Conservation (phyloP, 2,888 invertebrate genomes). For the Apotomis betuletana region DNA sequence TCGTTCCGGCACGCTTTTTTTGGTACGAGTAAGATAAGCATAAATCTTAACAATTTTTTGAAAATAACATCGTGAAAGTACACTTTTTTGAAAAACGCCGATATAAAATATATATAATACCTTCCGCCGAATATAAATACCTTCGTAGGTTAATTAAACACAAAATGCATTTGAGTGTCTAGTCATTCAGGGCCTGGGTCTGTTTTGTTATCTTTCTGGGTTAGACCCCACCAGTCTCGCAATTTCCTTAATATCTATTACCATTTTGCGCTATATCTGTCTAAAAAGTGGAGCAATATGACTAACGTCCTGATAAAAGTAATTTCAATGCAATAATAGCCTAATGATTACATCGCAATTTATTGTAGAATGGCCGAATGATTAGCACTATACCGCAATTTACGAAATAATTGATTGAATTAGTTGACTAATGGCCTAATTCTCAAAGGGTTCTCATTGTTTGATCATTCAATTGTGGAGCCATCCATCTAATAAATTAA, state of each 20-base stretch:
- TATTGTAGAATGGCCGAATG: background rate
- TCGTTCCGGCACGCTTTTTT: too few species aligned
- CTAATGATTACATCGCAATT: conserved; percentile 9
- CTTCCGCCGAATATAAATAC: too few species aligned
- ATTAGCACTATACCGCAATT: conserved; percentile 2
- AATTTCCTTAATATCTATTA: conserved; percentile 23
- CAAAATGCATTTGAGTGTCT: too few species aligned
- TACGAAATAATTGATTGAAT: conserved; percentile 12
- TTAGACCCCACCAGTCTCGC: conserved; percentile 16
- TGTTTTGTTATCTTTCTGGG: conserved; percentile 8
- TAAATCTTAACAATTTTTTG: too few species aligned
- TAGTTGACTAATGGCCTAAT: background rate
- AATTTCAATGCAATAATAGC: conserved; percentile 17
- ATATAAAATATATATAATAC: too few species aligned
- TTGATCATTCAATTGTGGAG: background rate
- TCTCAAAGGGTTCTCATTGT: background rate
- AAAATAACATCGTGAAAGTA: too few species aligned
- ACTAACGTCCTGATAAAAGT: conserved; percentile 24
- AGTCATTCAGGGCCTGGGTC: too few species aligned
- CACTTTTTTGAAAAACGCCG: too few species aligned
- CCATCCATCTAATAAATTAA: too few species aligned
- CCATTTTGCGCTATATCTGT: conserved; percentile 29
- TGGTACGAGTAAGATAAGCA: too few species aligned
- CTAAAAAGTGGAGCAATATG: conserved; percentile 21
- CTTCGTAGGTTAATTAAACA: too few species aligned